Conservation (phyloP, 2,888 invertebrate species). For the Drosophila subsilvestris region DNA sequence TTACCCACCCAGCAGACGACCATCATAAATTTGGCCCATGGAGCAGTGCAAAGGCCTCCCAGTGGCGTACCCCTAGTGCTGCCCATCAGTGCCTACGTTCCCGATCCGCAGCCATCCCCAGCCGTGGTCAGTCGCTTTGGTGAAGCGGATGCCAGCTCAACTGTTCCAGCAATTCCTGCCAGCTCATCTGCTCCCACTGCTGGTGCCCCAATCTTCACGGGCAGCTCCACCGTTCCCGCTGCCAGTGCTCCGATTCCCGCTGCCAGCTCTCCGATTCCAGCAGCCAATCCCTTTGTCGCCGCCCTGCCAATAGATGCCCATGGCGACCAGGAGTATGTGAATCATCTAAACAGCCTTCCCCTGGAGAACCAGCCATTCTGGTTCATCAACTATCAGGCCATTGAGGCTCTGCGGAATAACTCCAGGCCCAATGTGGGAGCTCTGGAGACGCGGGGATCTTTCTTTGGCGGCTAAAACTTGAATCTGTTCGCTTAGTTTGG, state of each 20-base stretch:
- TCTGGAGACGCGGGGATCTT: constrained; percentile 68
- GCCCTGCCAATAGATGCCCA: constrained; percentile 87
- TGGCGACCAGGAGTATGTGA: constrained; percentile 87
- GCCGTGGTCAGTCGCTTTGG: constrained; percentile 66
- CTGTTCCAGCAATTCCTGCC: background rate
- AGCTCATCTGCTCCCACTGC: background rate
- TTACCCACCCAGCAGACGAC: constrained; percentile 84
- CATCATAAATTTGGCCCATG: constrained; percentile 50
- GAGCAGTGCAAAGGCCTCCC: constrained; percentile 73
- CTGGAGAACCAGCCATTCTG: constrained; percentile 89
- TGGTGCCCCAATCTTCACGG: background rate
- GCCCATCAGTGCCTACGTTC: constrained; percentile 52
- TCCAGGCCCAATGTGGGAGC: constrained; percentile 62
- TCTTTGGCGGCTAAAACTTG: constrained; percentile 62
- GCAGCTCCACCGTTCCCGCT: background rate
- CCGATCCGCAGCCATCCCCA: constrained; percentile 12
- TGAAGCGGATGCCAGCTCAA: constrained; percentile 21
- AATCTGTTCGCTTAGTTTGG: background rate
- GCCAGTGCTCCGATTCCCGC: constrained; percentile 1
- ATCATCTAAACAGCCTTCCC: constrained; percentile 88
- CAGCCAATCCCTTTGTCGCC: constrained; percentile 7
- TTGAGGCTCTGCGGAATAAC: constrained; percentile 86
- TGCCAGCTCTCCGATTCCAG: background rate
- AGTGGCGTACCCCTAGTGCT: constrained; percentile 71
- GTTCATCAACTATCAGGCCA: constrained; percentile 88